phyloP scores from a whole-genome alignment of 1,140 invertebrate species.

The Drosophila mojavensis region DNA sequence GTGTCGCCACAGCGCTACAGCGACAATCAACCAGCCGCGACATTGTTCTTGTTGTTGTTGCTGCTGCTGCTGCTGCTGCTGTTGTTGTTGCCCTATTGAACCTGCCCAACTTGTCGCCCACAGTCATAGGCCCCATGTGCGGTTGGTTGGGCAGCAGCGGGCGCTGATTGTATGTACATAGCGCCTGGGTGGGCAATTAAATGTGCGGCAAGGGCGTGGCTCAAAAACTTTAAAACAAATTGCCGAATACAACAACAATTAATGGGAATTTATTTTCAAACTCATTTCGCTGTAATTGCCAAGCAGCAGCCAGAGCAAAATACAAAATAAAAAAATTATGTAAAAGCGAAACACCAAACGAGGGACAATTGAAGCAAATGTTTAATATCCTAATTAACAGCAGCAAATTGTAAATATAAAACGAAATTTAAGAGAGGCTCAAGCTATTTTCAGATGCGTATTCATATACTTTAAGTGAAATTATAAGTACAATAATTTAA shows the following conservation, averaged over 20 bases:
- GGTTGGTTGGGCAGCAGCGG: slow-evolving; percentile 5
- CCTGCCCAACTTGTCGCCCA: slow-evolving; percentile 21
- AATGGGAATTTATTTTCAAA: slow-evolving; percentile 80
- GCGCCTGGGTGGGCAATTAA: slow-evolving; percentile 68
- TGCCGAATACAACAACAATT: slow-evolving; percentile 68
- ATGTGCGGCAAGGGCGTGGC: slow-evolving; percentile 31
- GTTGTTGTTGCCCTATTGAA: slow-evolving; percentile 8
- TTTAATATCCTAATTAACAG: slow-evolving; percentile 3
- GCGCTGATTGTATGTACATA: background rate
- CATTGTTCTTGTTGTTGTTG: slow-evolving; percentile 35
- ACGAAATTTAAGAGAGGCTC: background rate
- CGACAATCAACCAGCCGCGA: slow-evolving; percentile 74
- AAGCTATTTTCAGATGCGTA: background rate
- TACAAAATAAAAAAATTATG: slow-evolving; percentile 41
- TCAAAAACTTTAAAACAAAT: slow-evolving; percentile 62
- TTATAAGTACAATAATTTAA: too few relatives aligned
- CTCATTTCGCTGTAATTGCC: slow-evolving; percentile 79
- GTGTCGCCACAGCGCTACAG: slow-evolving; percentile 58
- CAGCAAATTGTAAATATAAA: background rate
- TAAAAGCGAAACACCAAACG: slow-evolving; percentile 14
- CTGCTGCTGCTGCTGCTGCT: slow-evolving; percentile 1
- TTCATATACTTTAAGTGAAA: too few relatives aligned
- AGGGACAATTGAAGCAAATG: slow-evolving; percentile 24
- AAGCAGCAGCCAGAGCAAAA: slow-evolving; percentile 45
- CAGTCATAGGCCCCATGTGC: slow-evolving; percentile 45